Conservation (phyloP, 2,113 vertebrate genomes). For the Barbus barbus region DNA sequence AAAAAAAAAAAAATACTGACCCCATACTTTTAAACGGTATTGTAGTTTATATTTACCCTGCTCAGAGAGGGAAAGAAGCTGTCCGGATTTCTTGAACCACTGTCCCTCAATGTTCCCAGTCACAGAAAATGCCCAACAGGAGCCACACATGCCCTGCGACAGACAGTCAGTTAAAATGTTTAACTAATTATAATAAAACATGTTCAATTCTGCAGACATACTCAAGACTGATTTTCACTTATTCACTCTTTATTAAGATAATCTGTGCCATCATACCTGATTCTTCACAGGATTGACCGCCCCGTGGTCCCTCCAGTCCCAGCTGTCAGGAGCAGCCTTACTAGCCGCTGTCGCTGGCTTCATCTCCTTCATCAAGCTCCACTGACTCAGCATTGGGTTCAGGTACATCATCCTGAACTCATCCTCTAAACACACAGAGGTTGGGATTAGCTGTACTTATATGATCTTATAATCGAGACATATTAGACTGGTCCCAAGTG, state of each 20-base stretch:
- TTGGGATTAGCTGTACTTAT: too few relatives aligned
- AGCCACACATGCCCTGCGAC: constrained; percentile 85
- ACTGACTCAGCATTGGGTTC: constrained; percentile 81
- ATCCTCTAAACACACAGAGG: constrained; percentile 73
- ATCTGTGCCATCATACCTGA: constrained; percentile 73
- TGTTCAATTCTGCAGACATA: background rate
- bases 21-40: background rate
- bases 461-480: too few relatives aligned
- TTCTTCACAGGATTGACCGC: constrained; percentile 85
- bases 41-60: constrained; percentile 76
- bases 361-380: constrained; percentile 69
- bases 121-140: constrained; percentile 92
- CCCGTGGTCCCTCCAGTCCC: constrained; percentile 87
- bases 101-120: constrained; percentile 90
- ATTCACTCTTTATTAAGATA: background rate
- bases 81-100: constrained; percentile 84
- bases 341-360: constrained; percentile 61
- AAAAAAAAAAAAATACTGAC: background rate
- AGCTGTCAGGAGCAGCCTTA: constrained; percentile 69
- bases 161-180: background rate
- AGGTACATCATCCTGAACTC: constrained; percentile 83
- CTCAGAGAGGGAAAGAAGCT: constrained; percentile 83
- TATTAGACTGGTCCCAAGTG: too few relatives aligned
- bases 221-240: background rate
- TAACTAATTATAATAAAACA: too few relatives aligned